Evolutionary conservation across 2,888 invertebrate genomes (phyloP).

Genomic region (Ceratothoa steindachneri): DNA sequence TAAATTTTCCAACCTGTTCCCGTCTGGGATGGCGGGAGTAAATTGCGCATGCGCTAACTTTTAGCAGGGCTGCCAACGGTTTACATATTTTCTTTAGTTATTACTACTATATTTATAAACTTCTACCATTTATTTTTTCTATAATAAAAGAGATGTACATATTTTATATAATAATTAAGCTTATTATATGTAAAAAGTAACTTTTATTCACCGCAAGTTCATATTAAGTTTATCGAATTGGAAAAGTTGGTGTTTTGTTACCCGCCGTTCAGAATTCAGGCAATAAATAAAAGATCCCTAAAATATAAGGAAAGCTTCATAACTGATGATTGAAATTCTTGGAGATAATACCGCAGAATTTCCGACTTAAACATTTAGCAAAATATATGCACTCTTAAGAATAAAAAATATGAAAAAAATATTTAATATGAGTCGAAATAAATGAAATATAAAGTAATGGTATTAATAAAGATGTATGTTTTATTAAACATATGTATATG

Average conservation of each 20-base stretch:
- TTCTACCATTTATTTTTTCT: background rate
- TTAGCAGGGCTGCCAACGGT: slow-evolving; percentile 6
- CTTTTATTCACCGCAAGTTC: no score
- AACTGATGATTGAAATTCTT: slow-evolving; percentile 5
- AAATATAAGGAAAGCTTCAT: background rate
- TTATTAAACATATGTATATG: no score
- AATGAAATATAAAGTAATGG: no score
- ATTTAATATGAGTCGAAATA: no score
- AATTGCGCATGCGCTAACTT: slow-evolving; percentile 5
- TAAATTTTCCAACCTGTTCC: slow-evolving; percentile 10
- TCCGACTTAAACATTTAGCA: background rate
- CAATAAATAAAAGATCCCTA: slow-evolving; percentile 1
- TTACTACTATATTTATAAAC: background rate
- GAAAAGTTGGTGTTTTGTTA: slow-evolving; percentile 4
- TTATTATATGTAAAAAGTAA: no score
- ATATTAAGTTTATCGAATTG: background rate
- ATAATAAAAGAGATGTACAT: background rate
- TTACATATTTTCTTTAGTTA: background rate
- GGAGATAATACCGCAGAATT: slow-evolving; percentile 9
- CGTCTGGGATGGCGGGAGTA: slow-evolving; percentile 10
- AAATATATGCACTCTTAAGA: background rate
- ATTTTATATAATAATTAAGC: background rate
- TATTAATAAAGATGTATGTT: no score
- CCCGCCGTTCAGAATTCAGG: slow-evolving; percentile 1
- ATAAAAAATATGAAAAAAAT: no score